These are phyloP conservation scores for Dufourea novaeangliae DNA, from an alignment of 1,140 invertebrate genomes.

Conservation along the genomic window DNA sequence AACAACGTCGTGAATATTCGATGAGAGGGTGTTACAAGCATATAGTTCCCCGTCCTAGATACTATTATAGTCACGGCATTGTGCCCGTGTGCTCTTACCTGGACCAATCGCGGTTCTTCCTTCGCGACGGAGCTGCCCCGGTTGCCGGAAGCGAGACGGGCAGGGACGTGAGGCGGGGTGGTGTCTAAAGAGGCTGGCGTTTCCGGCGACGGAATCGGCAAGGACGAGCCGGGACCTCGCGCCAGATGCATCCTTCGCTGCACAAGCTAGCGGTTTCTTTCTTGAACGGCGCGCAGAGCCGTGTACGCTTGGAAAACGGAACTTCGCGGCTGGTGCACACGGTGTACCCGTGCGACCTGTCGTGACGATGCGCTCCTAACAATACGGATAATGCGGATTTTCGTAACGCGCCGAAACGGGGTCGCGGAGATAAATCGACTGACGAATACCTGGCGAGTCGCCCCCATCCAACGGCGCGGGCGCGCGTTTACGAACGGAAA, in stretches of 20 bases:
- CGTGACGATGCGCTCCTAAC: slow-evolving; percentile 62
- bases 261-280: slow-evolving; percentile 74
- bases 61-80: slow-evolving; percentile 34
- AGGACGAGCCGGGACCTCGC: slow-evolving; percentile 79
- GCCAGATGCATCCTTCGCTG: slow-evolving; percentile 80
- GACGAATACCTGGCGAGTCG: slow-evolving; percentile 15
- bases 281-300: slow-evolving; percentile 29
- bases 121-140: slow-evolving; percentile 4
- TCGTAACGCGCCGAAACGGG: slow-evolving; percentile 58
- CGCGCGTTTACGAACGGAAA: slow-evolving; percentile 13
- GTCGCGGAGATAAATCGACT: slow-evolving; percentile 43
- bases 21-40: slow-evolving; percentile 23
- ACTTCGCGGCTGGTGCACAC: slow-evolving; percentile 65
- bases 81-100: slow-evolving; percentile 40
- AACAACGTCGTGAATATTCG: slow-evolving; percentile 29
- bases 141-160: slow-evolving; percentile 61
- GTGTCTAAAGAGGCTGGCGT: slow-evolving; percentile 65
- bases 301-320: slow-evolving; percentile 59
- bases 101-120: slow-evolving; percentile 37
- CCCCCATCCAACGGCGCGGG: background rate
- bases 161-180: slow-evolving; percentile 46
- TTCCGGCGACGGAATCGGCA: slow-evolving; percentile 76
- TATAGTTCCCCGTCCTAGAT: slow-evolving; percentile 29
- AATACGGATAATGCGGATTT: slow-evolving; percentile 55
- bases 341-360: slow-evolving; percentile 61